Base-by-base conservation (phyloP, 1,140 invertebrate species). In the Nixonia krombeini region DNA sequence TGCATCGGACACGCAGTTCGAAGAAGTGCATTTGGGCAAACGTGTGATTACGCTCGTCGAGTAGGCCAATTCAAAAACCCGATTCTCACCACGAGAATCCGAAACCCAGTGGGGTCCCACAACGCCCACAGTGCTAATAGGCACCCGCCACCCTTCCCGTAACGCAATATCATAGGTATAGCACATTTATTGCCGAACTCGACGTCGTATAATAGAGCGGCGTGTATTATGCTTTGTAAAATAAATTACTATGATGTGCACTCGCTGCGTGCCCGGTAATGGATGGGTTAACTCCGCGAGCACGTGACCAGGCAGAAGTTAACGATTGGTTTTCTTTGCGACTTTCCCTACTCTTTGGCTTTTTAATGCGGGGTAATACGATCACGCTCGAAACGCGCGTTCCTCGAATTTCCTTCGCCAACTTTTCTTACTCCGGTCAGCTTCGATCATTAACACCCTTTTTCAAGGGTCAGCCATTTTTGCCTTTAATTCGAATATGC, bases 301-400 rank as follows among this genome's bases (percentile, higher is more conserved):
- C 81, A 83, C 80, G 81, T 79, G 80, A 78, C 76, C 75, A 44
- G 29, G 52, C 50, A 61, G 47, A 70, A 81, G 76, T 80, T 80
- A 82, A 83, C 64, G 69, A 84, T 76, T 65, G 68, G 59, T 74
- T 78, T 68, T 63, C 31, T 33, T 35, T 33, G 28, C 17, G 25
- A n/a, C 33, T 51, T 55, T 52, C 49, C 16, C 17, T 35, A 21
- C 23, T 51, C 46, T 62, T 64, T 21, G 38, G 42, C 16, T 71
- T 68, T 53, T 70, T 53, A 44, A 55, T 44, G 33, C 28, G n/a
- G 10, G 40, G 15, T 53, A 49, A 63, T 59, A 51, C 23, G 58
- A 53, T 57, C 45, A 67, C 44, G 65, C 49, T 31, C 57, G 55
- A 61, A 67, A 70, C 62, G 59, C 72, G 44, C 53, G 42, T 69